These are phyloP conservation scores for Pseudococcus viburni DNA, from an alignment of 2,888 invertebrate species.

Conservation along the genomic window DNA sequence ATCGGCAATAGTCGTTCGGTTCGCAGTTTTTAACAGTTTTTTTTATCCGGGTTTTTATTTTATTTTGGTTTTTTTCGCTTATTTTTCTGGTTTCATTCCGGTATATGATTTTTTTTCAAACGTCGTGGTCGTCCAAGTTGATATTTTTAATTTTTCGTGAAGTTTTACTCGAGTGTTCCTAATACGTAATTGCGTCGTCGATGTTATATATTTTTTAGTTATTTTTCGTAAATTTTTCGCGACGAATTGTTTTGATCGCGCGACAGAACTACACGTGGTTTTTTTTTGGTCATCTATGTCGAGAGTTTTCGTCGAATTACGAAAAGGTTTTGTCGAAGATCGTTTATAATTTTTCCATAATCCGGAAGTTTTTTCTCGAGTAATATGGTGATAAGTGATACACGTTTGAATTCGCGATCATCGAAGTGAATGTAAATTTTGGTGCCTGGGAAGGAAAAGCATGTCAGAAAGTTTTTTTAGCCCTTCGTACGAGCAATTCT, in stretches of 20 bases:
- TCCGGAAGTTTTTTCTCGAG: slow-evolving; percentile 8
- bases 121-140: neutral
- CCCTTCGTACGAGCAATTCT: slow-evolving; percentile 64
- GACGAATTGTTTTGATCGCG: slow-evolving; percentile 3
- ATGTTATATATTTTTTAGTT: slow-evolving; percentile 24
- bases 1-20: slow-evolving; percentile 8
- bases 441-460: slow-evolving; percentile 3
- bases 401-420: slow-evolving; percentile 30
- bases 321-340: neutral
- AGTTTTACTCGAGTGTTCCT: slow-evolving; percentile 15
- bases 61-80: neutral
- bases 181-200: slow-evolving; percentile 25
- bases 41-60: neutral
- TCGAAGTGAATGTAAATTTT: slow-evolving; percentile 19
- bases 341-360: neutral
- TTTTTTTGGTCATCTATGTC: neutral
- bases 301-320: neutral
- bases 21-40: slow-evolving; percentile 17
- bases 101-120: neutral
- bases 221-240: neutral
- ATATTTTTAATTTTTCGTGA: neutral
- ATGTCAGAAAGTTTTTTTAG: slow-evolving; percentile 65
- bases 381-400: slow-evolving; percentile 30
- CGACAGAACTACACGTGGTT: slow-evolving; percentile 26
- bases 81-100: neutral